Evolutionary conservation across 2,888 invertebrate genomes (phyloP).

Genomic region (Catocala nupta): DNA sequence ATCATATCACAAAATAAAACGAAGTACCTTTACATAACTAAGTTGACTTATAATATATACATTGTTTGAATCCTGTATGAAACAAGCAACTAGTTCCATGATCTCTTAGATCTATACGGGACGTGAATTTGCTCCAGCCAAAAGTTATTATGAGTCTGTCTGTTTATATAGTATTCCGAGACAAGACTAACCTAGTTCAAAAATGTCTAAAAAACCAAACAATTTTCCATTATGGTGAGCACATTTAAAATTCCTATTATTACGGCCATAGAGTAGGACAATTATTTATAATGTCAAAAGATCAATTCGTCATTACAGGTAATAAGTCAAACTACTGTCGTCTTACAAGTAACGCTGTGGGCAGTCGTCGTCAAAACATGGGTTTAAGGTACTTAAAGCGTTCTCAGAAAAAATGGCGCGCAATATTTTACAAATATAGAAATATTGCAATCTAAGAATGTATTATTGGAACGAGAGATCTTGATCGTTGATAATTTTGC

Average conservation of each 20-base stretch:
- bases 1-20: too few species aligned
- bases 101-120: too few species aligned
- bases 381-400: constrained; percentile 42
- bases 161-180: too few species aligned
- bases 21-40: too few species aligned
- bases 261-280: constrained; percentile 39
- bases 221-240: constrained; percentile 40
- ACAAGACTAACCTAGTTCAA: too few species aligned
- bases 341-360: constrained; percentile 62
- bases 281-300: constrained; percentile 48
- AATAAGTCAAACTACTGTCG: constrained; percentile 55
- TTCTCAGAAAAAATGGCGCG: constrained; percentile 42
- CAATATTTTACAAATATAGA: constrained; percentile 31
- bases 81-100: too few species aligned
- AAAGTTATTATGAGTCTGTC: too few species aligned
- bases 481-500: constrained; percentile 13
- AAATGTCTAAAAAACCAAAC: too few species aligned
- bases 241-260: constrained; percentile 41
- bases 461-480: constrained; percentile 20
- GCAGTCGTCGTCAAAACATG: constrained; percentile 73
- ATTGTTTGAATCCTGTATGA: too few species aligned
- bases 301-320: constrained; percentile 53
- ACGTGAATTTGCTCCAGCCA: too few species aligned
- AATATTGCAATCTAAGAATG: constrained; percentile 20
- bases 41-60: too few species aligned